phyloP scores from a whole-genome alignment of 2,113 vertebrate genomes.

The Sylvietta virens region DNA sequence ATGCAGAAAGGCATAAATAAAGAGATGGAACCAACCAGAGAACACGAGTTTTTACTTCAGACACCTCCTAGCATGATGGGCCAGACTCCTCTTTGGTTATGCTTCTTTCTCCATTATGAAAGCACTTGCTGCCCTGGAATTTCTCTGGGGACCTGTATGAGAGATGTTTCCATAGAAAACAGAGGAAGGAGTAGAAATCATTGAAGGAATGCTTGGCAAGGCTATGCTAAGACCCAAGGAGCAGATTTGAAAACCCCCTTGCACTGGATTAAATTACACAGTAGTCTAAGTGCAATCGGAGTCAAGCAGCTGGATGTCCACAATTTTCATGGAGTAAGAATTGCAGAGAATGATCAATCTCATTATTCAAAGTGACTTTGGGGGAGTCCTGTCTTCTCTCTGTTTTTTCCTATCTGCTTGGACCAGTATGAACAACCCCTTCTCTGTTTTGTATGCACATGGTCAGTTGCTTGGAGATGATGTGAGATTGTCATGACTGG shows the following conservation, averaged over 20 bases:
- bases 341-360: not conserved
- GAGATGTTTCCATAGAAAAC: not conserved
- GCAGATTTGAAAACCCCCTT: not conserved
- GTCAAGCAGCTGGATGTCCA: not conserved
- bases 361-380: not conserved
- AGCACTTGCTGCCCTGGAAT: not conserved
- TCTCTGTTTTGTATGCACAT: not conserved
- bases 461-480: not conserved
- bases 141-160: not conserved
- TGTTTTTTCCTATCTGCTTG: not conserved
- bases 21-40: not conserved
- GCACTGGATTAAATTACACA: not conserved
- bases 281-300: rapidly evolving
- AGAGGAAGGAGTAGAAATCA: too few species aligned
- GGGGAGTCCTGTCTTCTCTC: not conserved
- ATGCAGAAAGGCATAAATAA: not conserved
- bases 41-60: not conserved
- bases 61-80: not conserved
- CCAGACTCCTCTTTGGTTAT: not conserved
- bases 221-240: not conserved
- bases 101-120: not conserved
- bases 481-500: not conserved
- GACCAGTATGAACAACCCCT: not conserved
- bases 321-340: not conserved
- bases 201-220: not conserved